Evolutionary conservation across 2,888 invertebrate species (phyloP).

Genomic region (Empis stercorea): DNA sequence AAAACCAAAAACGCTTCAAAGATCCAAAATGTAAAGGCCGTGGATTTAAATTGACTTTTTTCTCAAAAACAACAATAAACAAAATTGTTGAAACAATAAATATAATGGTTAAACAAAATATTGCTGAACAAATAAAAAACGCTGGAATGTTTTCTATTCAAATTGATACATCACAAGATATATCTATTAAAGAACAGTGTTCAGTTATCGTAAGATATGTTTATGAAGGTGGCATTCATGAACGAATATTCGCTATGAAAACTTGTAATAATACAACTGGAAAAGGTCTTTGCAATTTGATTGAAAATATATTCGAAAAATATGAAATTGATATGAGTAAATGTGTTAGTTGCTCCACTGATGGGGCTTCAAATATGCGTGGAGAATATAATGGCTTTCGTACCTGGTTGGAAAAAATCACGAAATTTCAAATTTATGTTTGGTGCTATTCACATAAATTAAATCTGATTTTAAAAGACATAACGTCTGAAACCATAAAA

Average conservation of each 20-base stretch:
- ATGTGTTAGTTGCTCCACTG: neutral
- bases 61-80: conserved; percentile 1
- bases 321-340: neutral
- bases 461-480: too few species aligned
- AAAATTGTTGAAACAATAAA: conserved; percentile 1
- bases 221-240: neutral
- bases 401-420: too few species aligned
- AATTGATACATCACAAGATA: conserved; percentile 1
- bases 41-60: conserved; percentile 1
- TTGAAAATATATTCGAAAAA: conserved; percentile 1
- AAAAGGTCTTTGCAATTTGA: neutral
- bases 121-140: conserved; percentile 1
- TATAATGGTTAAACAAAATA: neutral
- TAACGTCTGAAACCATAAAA: too few species aligned
- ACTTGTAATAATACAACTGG: neutral
- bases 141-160: conserved; percentile 1
- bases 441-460: too few species aligned
- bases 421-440: too few species aligned
- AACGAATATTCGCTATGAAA: neutral
- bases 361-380: neutral
- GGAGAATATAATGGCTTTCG: neutral
- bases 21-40: neutral
- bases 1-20: neutral
- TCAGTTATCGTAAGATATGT: neutral
- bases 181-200: neutral